Evolutionary conservation across 1,140 invertebrate genomes (phyloP), one percentile per base, ranked within the genome.

Genomic region (Dinothrombium tinctorium): DNA sequence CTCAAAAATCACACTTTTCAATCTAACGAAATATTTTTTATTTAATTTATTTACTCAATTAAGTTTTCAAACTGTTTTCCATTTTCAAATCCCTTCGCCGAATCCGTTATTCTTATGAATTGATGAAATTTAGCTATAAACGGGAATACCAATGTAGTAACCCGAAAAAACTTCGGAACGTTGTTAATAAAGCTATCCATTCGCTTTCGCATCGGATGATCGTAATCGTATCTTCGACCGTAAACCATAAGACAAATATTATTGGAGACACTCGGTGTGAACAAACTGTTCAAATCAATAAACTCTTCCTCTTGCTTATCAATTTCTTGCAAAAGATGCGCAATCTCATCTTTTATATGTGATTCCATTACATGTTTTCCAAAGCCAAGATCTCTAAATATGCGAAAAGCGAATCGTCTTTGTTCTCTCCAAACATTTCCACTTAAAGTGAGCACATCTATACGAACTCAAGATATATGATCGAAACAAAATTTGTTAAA

Each of bases 341-440:
- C 17, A 7, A 51, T 25, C 41, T 51, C 50, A 42, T 44, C 24
- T 12, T 37, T 25, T 12, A 51, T 20, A n/a, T 41, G 11, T 3
- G 49, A 24, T 4, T 75, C 71, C 71, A 82, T 79, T 28, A 60
- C 54, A 1, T 58, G 62, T 50, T 73, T 71, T 0, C 78, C 77
- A 43, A 77, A 75, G 14, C 80, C 79, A 7, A 79, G 61, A 17
- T 69, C 60, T 22, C 66, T 63, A 44, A 86, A 60, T 41, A 73
- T 67, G 43, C 68, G 67, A 32, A 79, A 53, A 3, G 72, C 66
- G 57, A 82, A 83, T 36, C 60, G 59, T 29, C 78, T 63, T 46
- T 83, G 72, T 47, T 74, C 70, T 35, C 61, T 64, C 79, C 80
- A 84, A 4, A 72, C 50, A 7, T 63, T 50, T 0, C 78, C 77